A percentile compares a stretch with the other conserved stretches of the same genome.
Conservation (phyloP, 2,113 vertebrate species). For the Nanorana parkeri region DNA sequence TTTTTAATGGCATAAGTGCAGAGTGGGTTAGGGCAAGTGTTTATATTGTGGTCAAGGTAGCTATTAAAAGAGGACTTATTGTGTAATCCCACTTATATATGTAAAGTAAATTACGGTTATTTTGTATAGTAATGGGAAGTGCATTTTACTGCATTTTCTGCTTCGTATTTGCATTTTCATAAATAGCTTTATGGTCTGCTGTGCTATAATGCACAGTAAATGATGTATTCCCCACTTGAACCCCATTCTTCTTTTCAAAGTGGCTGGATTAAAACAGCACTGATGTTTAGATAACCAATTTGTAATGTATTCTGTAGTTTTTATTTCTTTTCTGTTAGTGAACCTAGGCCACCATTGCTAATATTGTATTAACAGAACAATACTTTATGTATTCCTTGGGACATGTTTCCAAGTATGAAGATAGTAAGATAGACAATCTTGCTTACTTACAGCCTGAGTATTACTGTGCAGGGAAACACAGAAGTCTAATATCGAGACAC, state of each 20-base stretch:
- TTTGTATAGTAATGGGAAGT: neutral
- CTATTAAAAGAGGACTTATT: slow-evolving; percentile 31
- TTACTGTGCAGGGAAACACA: no score
- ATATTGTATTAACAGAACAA: no score
- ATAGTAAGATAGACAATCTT: no score
- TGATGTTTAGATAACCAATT: neutral
- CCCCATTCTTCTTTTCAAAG: neutral
- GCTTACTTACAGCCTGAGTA: no score
- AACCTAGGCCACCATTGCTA: no score
- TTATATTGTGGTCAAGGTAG: neutral
- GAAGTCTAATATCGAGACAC: no score
- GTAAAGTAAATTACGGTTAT: slow-evolving; percentile 8
- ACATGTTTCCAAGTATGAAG: no score
- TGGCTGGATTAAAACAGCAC: neutral
- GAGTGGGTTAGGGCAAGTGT: neutral
- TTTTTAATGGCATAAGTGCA: slow-evolving; percentile 15
- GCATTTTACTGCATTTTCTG: neutral
- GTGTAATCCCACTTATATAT: slow-evolving; percentile 2
- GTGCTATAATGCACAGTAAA: no score
- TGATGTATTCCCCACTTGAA: neutral
- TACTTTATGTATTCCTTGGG: no score
- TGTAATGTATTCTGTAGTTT: neutral
- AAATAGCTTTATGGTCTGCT: neutral
- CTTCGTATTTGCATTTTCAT: neutral
- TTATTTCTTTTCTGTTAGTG: no score